Base-by-base conservation (phyloP, 2,888 invertebrate genomes). In the Ptycholaimellus sp. region DNA sequence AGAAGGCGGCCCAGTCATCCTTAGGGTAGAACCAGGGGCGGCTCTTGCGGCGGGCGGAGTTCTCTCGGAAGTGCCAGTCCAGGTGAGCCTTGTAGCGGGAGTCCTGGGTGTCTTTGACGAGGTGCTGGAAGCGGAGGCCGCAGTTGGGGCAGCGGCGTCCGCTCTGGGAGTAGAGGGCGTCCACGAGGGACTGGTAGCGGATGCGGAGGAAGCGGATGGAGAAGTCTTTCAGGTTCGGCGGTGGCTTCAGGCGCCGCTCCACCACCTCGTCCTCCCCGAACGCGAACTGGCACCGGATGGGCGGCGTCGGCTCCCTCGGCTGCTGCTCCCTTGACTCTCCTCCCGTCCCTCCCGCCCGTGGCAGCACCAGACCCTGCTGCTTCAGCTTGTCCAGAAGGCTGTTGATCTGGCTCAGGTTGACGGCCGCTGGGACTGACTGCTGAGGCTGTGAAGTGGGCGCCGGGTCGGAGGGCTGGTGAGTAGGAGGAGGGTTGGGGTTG, bases 31-130 rank as follows among this genome's bases (percentile, higher is more conserved):
- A n/a, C n/a, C n/a, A n/a, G n/a, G n/a, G n/a, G n/a, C n/a, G n/a
- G n/a, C n/a, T n/a, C n/a, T n/a, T n/a, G n/a, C n/a, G n/a, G n/a
- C n/a, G n/a, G n/a, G n/a, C n/a, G n/a, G n/a, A n/a, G n/a, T 93
- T 93, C 61, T 82, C 80, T 1, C 83, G 66, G 65, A 93, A 93
- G 65, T 96, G 96, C 90, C 93, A 93, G 65, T 96, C 93, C 41
- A 93, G 69, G 64, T 99, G 96, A 58, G 81, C 79, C 51, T 62
- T 54, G 62, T 90, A 96, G 43, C 13, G n/a, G n/a, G n/a, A n/a
- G 9, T 11, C 16, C 9, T n/a, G n/a, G 13, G 76, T 72, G 46
- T 76, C 75, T 7, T 77, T 32, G 28, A 35, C 34, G 21, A 36
- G 22, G 19, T 42, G 33, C 13, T 79, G 76, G 63, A 93, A 90